Percentiles rank a stretch among this genome's conserved stretches.
These are phyloP conservation scores for Melipona quadrifasciata DNA, from an alignment of 1,140 invertebrate genomes.

Conservation along the genomic window DNA sequence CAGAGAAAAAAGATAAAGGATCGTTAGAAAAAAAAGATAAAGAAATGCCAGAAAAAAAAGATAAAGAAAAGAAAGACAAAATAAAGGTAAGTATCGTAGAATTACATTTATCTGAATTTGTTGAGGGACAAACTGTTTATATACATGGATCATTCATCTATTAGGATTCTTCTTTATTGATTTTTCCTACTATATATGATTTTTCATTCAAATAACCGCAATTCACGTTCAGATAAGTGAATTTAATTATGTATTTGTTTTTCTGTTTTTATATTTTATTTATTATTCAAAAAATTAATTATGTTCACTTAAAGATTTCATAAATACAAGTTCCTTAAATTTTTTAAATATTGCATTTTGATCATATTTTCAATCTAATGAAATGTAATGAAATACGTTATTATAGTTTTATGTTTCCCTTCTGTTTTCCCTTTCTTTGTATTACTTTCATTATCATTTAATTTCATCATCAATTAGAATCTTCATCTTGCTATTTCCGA, in stretches of 20 bases:
- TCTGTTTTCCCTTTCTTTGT: no score
- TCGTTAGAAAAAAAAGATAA: conserved; percentile 80
- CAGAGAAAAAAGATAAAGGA: conserved; percentile 79
- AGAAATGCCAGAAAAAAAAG: conserved; percentile 73
- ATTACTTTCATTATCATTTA: no score
- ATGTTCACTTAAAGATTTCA: no score
- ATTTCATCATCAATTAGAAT: no score
- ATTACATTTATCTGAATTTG: background rate
- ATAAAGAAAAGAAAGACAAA: conserved; percentile 85
- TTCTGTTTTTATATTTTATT: background rate
- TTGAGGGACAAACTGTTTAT: background rate
- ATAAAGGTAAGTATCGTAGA: conserved; percentile 75
- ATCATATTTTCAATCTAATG: no score
- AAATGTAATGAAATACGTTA: no score
- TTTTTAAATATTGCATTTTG: no score
- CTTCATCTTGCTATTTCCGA: no score
- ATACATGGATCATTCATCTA: background rate
- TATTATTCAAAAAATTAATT: no score
- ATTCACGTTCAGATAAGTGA: background rate
- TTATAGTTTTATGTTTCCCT: no score
- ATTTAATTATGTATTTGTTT: background rate
- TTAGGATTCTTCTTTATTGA: background rate
- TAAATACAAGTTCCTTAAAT: no score
- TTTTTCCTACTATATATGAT: background rate
- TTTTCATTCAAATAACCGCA: background rate